A percentile compares a stretch with the other conserved stretches of the same genome.
These are phyloP conservation scores for Microcebus tavaratra DNA, from an alignment of 2,113 vertebrate species.

Conservation along the genomic window DNA sequence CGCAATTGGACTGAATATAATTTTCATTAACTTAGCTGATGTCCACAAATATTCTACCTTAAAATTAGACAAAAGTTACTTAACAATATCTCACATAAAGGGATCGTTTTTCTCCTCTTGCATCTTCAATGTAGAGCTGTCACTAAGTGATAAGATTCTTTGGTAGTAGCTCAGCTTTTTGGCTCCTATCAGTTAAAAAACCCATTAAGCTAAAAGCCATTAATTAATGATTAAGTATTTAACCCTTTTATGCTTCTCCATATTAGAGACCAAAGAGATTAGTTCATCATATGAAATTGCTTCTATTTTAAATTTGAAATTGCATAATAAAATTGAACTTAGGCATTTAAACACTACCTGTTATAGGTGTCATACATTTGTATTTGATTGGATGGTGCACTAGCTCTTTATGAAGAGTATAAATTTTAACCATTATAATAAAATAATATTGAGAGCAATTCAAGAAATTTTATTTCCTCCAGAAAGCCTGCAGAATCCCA, in stretches of 20 bases:
- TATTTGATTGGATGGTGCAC: not conserved
- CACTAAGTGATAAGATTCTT: constrained; percentile 23
- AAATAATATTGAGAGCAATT: constrained; percentile 22
- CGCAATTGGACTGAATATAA: not conserved
- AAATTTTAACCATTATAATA: constrained; percentile 34
- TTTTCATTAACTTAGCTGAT: not conserved
- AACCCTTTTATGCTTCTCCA: constrained; percentile 18
- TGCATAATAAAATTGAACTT: not conserved
- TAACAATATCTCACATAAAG: not conserved
- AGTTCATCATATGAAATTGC: not conserved
- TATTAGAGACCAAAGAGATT: not conserved
- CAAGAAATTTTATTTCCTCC: constrained; percentile 14
- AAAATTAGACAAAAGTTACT: not conserved
- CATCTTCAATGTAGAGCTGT: not conserved
- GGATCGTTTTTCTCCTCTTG: not conserved
- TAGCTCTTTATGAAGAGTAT: constrained; percentile 25
- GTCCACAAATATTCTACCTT: not conserved
- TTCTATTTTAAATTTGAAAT: constrained; percentile 40
- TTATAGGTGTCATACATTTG: not conserved
- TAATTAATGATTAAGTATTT: constrained; percentile 8
- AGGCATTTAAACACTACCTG: not conserved
- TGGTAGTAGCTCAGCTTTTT: not conserved
- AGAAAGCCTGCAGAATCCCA: constrained; percentile 25
- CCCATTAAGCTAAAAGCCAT: constrained; percentile 28
- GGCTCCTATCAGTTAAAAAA: not conserved